A percentile compares a stretch with the other conserved stretches of the same genome.
These are phyloP conservation scores for Todiramphus saurophagus DNA, from an alignment of 2,113 vertebrate genomes.

Conservation along the genomic window DNA sequence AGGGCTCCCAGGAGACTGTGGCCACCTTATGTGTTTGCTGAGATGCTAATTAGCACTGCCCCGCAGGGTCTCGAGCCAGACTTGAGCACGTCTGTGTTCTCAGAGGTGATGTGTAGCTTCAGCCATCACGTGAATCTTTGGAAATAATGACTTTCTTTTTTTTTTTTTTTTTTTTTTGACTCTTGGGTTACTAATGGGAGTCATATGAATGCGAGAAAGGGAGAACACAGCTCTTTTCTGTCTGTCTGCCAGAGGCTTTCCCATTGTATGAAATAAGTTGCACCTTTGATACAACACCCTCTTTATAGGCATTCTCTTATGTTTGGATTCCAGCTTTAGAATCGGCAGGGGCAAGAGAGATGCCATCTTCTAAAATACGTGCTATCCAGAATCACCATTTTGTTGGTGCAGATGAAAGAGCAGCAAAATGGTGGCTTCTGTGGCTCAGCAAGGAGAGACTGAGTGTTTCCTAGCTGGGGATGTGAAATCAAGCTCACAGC, in stretches of 20 bases:
- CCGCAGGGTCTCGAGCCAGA: not conserved
- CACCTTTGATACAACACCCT: not conserved
- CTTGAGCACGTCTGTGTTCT: not conserved
- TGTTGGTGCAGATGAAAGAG: not conserved
- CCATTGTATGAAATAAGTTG: not conserved
- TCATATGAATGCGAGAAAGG: not conserved
- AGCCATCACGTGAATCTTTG: not conserved
- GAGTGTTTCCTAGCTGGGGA: not conserved
- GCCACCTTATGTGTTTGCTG: not conserved
- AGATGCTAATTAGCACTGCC: constrained; percentile 3
- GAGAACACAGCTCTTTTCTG: not conserved
- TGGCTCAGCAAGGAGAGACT: not conserved
- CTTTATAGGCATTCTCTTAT: not conserved
- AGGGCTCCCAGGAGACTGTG: not conserved
- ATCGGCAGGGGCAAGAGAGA: not conserved
- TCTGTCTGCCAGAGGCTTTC: not conserved
- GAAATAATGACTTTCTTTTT: not conserved
- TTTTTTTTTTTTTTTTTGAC: not conserved
- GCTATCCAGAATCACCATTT: constrained; percentile 36
- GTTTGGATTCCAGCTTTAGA: not conserved
- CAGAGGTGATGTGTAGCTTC: constrained; percentile 19
- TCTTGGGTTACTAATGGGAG: not conserved
- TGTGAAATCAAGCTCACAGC: not conserved
- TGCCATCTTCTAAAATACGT: not conserved
- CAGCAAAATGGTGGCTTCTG: constrained; percentile 19